A percentile compares a stretch with the other conserved stretches of the same genome.
Conservation (phyloP, 37 sponge, comb jelly and placozoan species). For the Dysidea cf. avara region DNA sequence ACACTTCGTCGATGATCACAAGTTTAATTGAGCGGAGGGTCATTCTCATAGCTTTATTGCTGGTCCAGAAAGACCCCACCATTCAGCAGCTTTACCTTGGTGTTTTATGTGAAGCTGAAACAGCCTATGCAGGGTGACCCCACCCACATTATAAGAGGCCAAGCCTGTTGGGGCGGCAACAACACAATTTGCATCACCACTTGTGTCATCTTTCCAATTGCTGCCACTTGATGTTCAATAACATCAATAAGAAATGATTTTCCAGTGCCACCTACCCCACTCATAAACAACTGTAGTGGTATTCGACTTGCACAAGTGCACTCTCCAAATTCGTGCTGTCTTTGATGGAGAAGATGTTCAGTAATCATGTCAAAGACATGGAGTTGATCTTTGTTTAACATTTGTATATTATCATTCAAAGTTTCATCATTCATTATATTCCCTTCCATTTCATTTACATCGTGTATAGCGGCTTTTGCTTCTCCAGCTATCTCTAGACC, state of each 20-base stretch:
- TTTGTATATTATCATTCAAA: constrained; percentile 6
- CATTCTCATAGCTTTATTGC: constrained; percentile 14
- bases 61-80: constrained; percentile 18
- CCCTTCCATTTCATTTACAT: constrained; percentile 5
- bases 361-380: constrained; percentile 4
- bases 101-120: constrained; percentile 53
- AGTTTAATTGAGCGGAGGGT: constrained; percentile 17
- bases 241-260: constrained; percentile 43
- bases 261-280: constrained; percentile 56
- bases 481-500: constrained; percentile 29
- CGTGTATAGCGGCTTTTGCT: constrained; percentile 33
- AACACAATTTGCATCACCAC: constrained; percentile 19
- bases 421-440: not conserved
- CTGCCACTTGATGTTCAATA: constrained; percentile 36
- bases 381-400: constrained; percentile 16
- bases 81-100: constrained; percentile 23
- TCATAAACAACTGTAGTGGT: constrained; percentile 35
- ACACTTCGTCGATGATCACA: constrained; percentile 58
- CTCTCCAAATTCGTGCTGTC: constrained; percentile 4
- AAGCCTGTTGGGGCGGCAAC: constrained; percentile 58
- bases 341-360: constrained; percentile 23
- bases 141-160: constrained; percentile 45
- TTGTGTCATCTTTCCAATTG: not conserved
- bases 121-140: constrained; percentile 39
- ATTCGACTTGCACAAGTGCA: constrained; percentile 11